Base-by-base conservation (phyloP, 1,140 invertebrate genomes). In the Latrodectus geometricus region DNA sequence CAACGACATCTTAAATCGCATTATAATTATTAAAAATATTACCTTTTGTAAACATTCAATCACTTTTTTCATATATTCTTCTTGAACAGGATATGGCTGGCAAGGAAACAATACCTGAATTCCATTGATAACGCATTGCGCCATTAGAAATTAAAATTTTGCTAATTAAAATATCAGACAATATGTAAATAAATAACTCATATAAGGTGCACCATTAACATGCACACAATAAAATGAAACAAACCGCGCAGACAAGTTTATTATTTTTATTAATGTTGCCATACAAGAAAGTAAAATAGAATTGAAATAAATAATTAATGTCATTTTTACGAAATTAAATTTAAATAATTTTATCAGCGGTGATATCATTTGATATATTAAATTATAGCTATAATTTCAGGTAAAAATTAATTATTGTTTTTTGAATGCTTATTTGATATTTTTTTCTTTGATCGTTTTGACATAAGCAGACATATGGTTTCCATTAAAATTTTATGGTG, bases 81-180 rank as follows among this genome's bases (percentile, higher is more conserved):
- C 94, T 92, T 99, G 98, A 76, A 98, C 95, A 87, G 95, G 93
- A 91, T 99, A 99, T 0, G 97, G 97, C 90, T 97, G 94, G 91
- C 97, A 99, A n/a, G 98, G 97, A 92, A 99, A 99, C 88, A 94
- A 94, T 12, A 99, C 94, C 23, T 94, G 92, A 73, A 98, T 66
- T 56, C 85, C 93, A 68, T 50, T 69, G 20, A 86, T 78, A 8
- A 11, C 12, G 48, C 80, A 83, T 20, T 83, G 70, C 20, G 66
- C 78, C 80, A 83, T 83, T 65, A 61, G 21, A 49, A 49, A 54
- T 35, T 35, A 35, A 35, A 35, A 3, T 35, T 1, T 35, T 35
- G 35, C 35, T 3, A 35, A 5, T 35, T 35, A 35, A 35, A 35
- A 35, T n/a, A n/a, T n/a, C n/a, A n/a, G 5, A 35, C 5, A 35